These are phyloP conservation scores for Bombus pyrosoma DNA, from an alignment of 1,140 invertebrate species.

Conservation along the genomic window DNA sequence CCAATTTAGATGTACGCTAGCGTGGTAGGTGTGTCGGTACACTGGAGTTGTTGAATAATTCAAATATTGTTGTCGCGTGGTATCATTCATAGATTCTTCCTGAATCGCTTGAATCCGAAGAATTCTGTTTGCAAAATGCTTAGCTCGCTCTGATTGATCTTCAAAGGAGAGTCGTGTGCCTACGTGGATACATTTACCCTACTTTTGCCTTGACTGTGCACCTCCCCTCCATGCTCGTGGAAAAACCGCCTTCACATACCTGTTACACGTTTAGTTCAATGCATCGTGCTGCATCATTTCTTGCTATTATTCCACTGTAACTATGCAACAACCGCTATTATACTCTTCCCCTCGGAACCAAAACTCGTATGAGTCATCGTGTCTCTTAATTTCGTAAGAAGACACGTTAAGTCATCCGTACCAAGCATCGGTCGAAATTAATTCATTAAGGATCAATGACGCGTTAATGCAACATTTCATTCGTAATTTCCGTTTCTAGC, in stretches of 20 bases:
- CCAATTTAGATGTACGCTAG: neutral
- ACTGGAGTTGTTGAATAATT: neutral
- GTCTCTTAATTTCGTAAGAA: neutral
- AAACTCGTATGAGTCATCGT: neutral
- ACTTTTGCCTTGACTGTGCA: conserved; percentile 65
- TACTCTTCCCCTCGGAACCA: neutral
- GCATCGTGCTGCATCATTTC: conserved; percentile 50
- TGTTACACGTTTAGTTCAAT: conserved; percentile 59
- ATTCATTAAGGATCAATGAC: neutral
- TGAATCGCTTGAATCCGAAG: neutral
- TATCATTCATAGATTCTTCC: neutral
- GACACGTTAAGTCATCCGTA: neutral
- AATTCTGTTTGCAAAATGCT: conserved; percentile 24
- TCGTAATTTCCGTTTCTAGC: neutral
- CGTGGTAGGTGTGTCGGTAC: neutral
- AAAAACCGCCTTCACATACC: conserved; percentile 65
- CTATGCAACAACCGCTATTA: neutral
- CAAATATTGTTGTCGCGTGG: neutral
- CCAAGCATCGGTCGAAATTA: neutral
- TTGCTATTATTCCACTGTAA: conserved; percentile 14
- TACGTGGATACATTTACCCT: conserved; percentile 64
- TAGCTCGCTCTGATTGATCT: conserved; percentile 50
- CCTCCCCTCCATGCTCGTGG: conserved; percentile 39
- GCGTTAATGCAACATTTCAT: neutral
- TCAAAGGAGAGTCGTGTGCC: conserved; percentile 51